Percentiles rank a stretch among this genome's conserved stretches.
Conservation (phyloP, 2,888 invertebrate genomes). For the Strigamia maritima region DNA sequence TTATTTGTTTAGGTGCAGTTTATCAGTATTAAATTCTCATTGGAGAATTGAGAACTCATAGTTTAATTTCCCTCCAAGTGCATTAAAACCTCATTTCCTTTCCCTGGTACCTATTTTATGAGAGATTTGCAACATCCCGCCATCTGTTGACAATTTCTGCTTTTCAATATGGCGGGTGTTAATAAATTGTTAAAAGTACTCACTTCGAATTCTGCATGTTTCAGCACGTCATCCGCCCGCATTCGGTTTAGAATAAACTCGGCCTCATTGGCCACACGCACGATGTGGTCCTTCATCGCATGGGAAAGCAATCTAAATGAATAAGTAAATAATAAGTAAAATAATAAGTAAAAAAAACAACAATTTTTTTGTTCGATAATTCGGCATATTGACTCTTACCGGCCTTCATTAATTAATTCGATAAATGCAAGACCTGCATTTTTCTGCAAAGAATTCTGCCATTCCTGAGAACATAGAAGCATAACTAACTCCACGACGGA, state of each 20-base stretch:
- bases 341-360: background rate
- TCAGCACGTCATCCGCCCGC: conserved; percentile 97
- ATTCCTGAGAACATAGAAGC: conserved; percentile 98
- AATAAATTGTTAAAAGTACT: background rate
- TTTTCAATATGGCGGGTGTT: too few species aligned
- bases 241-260: conserved; percentile 98
- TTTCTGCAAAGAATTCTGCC: conserved; percentile 99
- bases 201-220: conserved; percentile 80
- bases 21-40: too few species aligned
- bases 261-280: conserved; percentile 97
- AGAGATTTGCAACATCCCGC: too few species aligned
- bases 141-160: too few species aligned
- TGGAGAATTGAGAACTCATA: too few species aligned
- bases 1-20: too few species aligned
- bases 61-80: too few species aligned
- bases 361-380: background rate
- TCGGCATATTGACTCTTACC: conserved; percentile 52
- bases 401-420: conserved; percentile 97
- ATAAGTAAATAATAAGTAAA: background rate
- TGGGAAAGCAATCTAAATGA: conserved; percentile 80
- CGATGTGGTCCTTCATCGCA: conserved; percentile 99
- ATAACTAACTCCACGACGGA: conserved; percentile 98
- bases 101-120: too few species aligned
- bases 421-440: conserved; percentile 99
- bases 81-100: too few species aligned